Conservation (phyloP, 2,113 vertebrate genomes). For the Orthonyx spaldingii region DNA sequence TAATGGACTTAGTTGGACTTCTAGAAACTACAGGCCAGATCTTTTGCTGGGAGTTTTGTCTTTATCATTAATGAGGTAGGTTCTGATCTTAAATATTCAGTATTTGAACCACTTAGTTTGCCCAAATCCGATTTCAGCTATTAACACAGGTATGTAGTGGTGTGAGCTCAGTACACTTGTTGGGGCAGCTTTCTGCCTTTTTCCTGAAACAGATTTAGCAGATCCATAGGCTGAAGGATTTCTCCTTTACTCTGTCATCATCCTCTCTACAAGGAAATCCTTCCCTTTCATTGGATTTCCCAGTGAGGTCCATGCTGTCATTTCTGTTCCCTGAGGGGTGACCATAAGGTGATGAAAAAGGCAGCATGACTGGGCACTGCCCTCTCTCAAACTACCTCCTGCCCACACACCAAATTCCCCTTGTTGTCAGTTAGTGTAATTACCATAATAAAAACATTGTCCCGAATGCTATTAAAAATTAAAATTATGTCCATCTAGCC, state of each 20-base stretch:
- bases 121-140: not conserved
- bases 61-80: not conserved
- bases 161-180: not conserved
- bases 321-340: not conserved
- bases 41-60: not conserved
- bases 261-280: not conserved
- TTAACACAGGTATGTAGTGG: not conserved
- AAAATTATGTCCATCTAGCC: not conserved
- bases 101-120: not conserved
- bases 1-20: not conserved
- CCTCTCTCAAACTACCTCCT: not conserved
- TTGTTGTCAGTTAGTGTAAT: not conserved
- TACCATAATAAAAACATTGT: not conserved
- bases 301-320: not conserved
- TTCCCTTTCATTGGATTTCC: not conserved
- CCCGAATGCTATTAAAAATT: not conserved
- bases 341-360: not conserved
- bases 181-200: not conserved
- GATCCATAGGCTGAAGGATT: not conserved
- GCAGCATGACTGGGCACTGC: not conserved
- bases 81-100: not conserved
- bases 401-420: not conserved
- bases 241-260: not conserved
- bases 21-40: not conserved
- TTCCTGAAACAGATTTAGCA: not conserved